Percentiles rank a stretch among this genome's conserved stretches.
These are phyloP conservation scores for Pogonomyrmex californicus DNA, from an alignment of 1,140 invertebrate species.

Conservation along the genomic window DNA sequence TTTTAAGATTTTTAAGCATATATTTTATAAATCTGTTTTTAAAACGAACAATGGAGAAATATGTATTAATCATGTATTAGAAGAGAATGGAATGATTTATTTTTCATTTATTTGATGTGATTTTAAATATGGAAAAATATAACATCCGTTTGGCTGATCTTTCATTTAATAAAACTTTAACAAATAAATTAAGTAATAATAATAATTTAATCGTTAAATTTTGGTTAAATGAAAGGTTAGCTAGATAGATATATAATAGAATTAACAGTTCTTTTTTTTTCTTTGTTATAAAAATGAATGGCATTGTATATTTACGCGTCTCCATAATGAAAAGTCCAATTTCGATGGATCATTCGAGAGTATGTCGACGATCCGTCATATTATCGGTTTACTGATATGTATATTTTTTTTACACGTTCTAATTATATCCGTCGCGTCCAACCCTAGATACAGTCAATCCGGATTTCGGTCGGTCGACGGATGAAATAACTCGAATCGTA, in stretches of 20 bases:
- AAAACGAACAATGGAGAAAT: neutral
- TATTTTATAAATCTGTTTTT: neutral
- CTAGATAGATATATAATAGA: no score
- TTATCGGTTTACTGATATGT: slow-evolving; percentile 56
- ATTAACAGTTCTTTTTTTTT: neutral
- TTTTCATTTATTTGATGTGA: neutral
- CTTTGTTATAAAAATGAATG: neutral
- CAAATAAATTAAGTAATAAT: no score
- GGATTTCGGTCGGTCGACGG: slow-evolving; percentile 53
- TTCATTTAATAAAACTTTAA: no score
- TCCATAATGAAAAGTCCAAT: slow-evolving; percentile 41
- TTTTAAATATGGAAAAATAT: neutral
- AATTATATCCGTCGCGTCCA: slow-evolving; percentile 59
- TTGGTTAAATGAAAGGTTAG: no score
- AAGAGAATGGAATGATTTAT: neutral
- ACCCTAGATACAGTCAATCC: slow-evolving; percentile 40
- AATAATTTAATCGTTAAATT: no score
- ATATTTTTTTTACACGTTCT: slow-evolving; percentile 62
- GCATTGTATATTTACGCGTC: neutral
- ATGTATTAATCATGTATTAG: neutral
- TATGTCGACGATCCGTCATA: slow-evolving; percentile 47
- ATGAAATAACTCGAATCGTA: slow-evolving; percentile 66
- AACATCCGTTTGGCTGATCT: neutral
- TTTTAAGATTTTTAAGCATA: neutral
- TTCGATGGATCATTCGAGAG: slow-evolving; percentile 45